phyloP scores from a whole-genome alignment of 2,113 vertebrate genomes.

The Cranoglanis bouderius region DNA sequence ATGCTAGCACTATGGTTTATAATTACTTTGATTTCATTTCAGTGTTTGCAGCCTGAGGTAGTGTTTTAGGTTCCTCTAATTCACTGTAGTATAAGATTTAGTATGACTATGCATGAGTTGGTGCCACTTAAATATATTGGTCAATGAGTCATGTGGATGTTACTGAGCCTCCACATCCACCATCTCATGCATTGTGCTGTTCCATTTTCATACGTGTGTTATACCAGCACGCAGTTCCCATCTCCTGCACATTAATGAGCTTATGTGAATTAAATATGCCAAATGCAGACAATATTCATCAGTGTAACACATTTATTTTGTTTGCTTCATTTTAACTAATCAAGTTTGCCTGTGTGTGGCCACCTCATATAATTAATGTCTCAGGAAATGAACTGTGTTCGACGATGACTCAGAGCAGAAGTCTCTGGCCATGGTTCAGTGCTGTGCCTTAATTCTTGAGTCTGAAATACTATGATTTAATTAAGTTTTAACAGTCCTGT shows the following conservation, averaged over 20 bases:
- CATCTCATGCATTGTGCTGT: neutral
- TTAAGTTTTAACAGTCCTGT: slow-evolving; percentile 47
- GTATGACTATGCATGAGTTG: neutral
- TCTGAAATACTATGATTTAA: slow-evolving; percentile 47
- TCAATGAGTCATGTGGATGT: slow-evolving; percentile 3
- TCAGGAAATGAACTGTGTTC: slow-evolving; percentile 51
- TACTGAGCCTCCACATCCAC: neutral
- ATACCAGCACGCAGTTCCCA: neutral
- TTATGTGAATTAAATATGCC: slow-evolving; percentile 14
- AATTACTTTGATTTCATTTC: neutral
- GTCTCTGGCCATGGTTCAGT: slow-evolving; percentile 35
- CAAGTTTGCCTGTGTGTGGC: slow-evolving; percentile 47
- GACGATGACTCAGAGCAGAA: slow-evolving; percentile 33
- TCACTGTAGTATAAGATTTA: neutral
- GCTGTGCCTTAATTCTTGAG: slow-evolving; percentile 20
- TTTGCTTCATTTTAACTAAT: slow-evolving; percentile 40
- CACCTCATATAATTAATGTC: slow-evolving; percentile 41
- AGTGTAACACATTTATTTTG: slow-evolving; percentile 34
- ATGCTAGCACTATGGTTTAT: neutral
- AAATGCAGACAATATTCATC: slow-evolving; percentile 6
- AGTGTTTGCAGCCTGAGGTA: neutral
- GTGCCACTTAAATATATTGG: neutral
- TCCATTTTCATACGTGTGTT: neutral
- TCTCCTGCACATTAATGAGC: slow-evolving; percentile 13
- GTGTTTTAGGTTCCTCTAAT: neutral